Percentiles rank a stretch among this genome's conserved stretches.
These are phyloP conservation scores for Crematogaster levior DNA, from an alignment of 2,888 invertebrate genomes.

Conservation along the genomic window DNA sequence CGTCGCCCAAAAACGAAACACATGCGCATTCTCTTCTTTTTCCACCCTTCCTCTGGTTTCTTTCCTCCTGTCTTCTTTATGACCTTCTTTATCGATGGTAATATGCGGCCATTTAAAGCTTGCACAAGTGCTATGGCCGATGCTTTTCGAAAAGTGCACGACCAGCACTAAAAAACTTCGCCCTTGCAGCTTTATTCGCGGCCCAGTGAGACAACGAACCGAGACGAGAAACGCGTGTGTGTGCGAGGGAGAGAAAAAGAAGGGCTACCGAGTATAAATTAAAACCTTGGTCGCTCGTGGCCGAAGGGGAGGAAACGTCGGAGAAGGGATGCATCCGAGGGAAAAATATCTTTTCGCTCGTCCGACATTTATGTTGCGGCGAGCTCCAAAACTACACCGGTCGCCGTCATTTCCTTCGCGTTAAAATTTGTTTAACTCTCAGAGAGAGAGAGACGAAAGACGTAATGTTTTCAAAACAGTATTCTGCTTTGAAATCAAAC, in stretches of 20 bases:
- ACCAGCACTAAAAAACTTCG: conserved; percentile 70
- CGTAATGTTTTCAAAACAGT: conserved; percentile 29
- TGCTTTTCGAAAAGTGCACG: conserved; percentile 71
- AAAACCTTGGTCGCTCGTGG: conserved; percentile 53
- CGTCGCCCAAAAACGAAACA: conserved; percentile 35
- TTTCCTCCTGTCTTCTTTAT: conserved; percentile 50
- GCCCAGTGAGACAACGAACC: conserved; percentile 5
- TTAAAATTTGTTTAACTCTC: conserved; percentile 43
- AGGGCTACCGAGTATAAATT: conserved; percentile 64
- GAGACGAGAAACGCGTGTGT: neutral
- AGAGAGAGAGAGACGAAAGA: neutral
- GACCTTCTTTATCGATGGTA: conserved; percentile 69
- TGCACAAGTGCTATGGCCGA: conserved; percentile 46
- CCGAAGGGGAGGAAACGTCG: conserved; percentile 31
- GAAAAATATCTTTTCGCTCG: conserved; percentile 51
- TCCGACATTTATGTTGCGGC: conserved; percentile 46
- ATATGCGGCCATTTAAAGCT: conserved; percentile 66
- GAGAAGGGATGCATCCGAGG: neutral
- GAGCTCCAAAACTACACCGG: conserved; percentile 28
- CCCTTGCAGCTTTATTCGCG: conserved; percentile 60
- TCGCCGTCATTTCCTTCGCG: neutral
- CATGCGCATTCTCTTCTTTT: conserved; percentile 27
- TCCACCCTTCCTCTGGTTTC: neutral
- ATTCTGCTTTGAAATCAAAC: conserved; percentile 25
- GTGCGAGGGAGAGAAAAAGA: conserved; percentile 2